phyloP scores from a whole-genome alignment of 1,140 invertebrate species.

The Neodiprion fabricii region DNA sequence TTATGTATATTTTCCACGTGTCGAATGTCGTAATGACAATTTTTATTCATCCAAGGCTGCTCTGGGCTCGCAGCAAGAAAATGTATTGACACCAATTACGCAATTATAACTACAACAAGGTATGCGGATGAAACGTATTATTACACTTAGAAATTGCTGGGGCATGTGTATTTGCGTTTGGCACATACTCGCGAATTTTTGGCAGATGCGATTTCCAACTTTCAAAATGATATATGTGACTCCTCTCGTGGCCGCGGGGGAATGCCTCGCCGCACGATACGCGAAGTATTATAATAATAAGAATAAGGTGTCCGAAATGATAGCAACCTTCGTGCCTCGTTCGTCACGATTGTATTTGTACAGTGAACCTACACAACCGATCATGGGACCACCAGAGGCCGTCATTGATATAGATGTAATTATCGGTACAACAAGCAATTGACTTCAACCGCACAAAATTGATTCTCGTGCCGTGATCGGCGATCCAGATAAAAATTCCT shows the following conservation, averaged over 20 bases:
- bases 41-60: background rate
- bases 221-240: background rate
- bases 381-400: no score
- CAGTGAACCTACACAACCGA: no score
- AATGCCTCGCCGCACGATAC: background rate
- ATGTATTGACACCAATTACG: no score
- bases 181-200: background rate
- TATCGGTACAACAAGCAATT: no score
- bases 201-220: background rate
- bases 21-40: background rate
- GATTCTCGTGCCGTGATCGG: no score
- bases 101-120: no score
- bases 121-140: no score
- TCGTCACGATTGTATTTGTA: conserved; percentile 2
- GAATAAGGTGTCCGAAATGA: background rate
- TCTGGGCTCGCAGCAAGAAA: background rate
- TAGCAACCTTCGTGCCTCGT: background rate
- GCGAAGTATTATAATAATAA: no score
- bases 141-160: no score
- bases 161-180: background rate
- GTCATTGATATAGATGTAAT: no score
- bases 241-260: background rate
- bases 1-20: background rate
- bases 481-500: no score
- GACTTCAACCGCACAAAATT: no score